Conservation (phyloP, 2,113 vertebrate genomes). For the rat (Rattus norvegicus) region GRCr8 NC_086020.1:42705001-42705500, state of each 20-base stretch:
- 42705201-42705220: constrained; percentile 25
- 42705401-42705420: neutral
- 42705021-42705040: constrained; percentile 42
- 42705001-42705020: constrained; percentile 50
- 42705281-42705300: neutral
- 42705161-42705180: constrained; percentile 36
- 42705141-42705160: neutral
- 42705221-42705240: constrained; percentile 36
- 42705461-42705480: neutral
- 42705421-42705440: neutral
- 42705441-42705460: neutral
- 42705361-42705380: neutral
- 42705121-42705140: constrained; percentile 26
- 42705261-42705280: neutral
- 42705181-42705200: constrained; percentile 60
- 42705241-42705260: neutral
- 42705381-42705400: neutral
- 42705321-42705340: constrained; percentile 25
- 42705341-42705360: neutral
- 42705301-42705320: neutral
- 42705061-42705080: constrained; percentile 45
- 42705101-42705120: constrained; percentile 50
- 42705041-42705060: constrained; percentile 36
- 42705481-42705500: neutral
- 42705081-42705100: constrained; percentile 26